These are phyloP conservation scores for Leiothrix lutea DNA, from an alignment of 2,113 vertebrate genomes.

Conservation along the genomic window DNA sequence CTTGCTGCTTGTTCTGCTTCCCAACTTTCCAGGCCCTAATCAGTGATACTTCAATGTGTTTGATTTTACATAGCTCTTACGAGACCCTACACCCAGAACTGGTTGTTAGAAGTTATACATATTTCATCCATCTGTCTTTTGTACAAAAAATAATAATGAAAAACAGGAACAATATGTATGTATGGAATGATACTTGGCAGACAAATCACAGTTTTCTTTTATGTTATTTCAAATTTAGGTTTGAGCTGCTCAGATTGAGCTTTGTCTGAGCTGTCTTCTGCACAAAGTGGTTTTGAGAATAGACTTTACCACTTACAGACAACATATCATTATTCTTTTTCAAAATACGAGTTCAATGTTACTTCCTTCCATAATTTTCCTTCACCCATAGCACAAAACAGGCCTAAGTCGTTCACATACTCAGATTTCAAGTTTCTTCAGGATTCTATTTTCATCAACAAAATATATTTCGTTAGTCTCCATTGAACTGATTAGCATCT, in stretches of 20 bases:
- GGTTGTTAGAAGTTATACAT: neutral
- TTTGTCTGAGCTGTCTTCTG: neutral
- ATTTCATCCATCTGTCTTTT: neutral
- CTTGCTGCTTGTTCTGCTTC: neutral
- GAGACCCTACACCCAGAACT: neutral
- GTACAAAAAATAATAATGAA: neutral
- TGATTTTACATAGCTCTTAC: neutral
- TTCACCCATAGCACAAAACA: neutral
- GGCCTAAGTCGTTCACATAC: neutral
- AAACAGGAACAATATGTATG: neutral
- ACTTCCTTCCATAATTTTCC: neutral
- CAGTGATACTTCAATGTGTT: neutral
- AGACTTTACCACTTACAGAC: neutral
- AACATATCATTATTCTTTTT: neutral
- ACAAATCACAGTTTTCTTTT: neutral
- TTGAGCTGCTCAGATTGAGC: neutral
- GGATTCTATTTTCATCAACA: neutral
- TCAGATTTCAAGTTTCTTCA: neutral
- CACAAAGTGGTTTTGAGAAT: neutral
- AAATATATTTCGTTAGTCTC: neutral
- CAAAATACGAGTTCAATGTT: neutral
- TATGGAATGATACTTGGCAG: neutral
- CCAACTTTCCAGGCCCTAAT: neutral
- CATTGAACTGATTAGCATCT: neutral
- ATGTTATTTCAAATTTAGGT: neutral